These are phyloP conservation scores for Melinaea menophilus DNA, from an alignment of 2,888 invertebrate species.

Conservation along the genomic window DNA sequence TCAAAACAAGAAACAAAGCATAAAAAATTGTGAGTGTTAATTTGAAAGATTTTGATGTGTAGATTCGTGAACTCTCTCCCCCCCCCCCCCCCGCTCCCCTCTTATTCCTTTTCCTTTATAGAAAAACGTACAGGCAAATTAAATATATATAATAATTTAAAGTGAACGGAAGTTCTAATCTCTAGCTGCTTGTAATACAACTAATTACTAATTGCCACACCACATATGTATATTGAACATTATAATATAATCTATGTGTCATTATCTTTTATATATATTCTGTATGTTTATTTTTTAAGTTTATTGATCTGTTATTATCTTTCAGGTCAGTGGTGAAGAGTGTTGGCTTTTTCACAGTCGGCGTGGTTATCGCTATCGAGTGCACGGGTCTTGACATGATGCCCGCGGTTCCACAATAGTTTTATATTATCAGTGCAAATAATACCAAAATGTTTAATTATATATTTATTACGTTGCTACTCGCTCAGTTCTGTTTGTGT, in stretches of 20 bases:
- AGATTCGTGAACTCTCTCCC: too few species aligned
- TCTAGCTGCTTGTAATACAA: too few species aligned
- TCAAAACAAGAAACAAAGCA: too few species aligned
- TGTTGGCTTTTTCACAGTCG: slow-evolving; percentile 85
- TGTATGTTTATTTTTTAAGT: slow-evolving; percentile 13
- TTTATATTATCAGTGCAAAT: slow-evolving; percentile 28
- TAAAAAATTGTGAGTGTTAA: too few species aligned
- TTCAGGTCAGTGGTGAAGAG: slow-evolving; percentile 90
- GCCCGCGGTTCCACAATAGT: slow-evolving; percentile 76
- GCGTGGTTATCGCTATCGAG: slow-evolving; percentile 87
- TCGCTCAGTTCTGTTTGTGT: slow-evolving; percentile 39
- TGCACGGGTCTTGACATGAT: slow-evolving; percentile 86
- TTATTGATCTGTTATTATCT: slow-evolving; percentile 46
- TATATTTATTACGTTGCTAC: slow-evolving; percentile 51
- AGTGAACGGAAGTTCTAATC: too few species aligned
- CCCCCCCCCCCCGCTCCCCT: too few species aligned
- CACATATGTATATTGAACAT: not conserved
- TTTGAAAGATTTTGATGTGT: too few species aligned
- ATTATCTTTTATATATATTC: not conserved
- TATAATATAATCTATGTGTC: not conserved
- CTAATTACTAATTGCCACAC: too few species aligned
- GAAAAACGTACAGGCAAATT: too few species aligned
- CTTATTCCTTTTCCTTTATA: too few species aligned
- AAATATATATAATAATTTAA: too few species aligned
- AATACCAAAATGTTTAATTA: slow-evolving; percentile 61